These are phyloP conservation scores for Turnix velox DNA, from an alignment of 2,113 vertebrate species.

Conservation along the genomic window DNA sequence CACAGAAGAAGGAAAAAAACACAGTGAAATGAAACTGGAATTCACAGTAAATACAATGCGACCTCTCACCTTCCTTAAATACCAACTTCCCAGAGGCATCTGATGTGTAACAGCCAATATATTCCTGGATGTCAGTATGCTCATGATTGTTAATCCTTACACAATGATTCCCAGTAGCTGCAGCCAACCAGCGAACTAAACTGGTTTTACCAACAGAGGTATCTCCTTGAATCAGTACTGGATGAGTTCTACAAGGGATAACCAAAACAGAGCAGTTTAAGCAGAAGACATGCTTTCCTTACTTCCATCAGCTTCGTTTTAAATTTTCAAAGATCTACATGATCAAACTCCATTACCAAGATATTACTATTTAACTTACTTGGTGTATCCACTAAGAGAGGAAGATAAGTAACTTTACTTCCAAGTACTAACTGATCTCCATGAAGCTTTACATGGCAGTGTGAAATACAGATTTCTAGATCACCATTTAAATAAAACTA, in stretches of 20 bases:
- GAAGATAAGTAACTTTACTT: background rate
- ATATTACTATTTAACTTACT: background rate
- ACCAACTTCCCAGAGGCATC: slow-evolving; percentile 86
- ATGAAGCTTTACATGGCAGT: background rate
- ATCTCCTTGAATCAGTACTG: slow-evolving; percentile 93
- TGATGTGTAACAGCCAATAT: slow-evolving; percentile 94
- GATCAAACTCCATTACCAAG: background rate
- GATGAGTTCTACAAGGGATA: slow-evolving; percentile 80
- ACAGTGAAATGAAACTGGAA: background rate
- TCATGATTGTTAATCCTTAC: slow-evolving; percentile 98
- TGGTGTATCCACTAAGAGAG: background rate
- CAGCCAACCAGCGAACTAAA: slow-evolving; percentile 89
- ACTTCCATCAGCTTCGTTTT: background rate
- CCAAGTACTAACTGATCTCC: background rate
- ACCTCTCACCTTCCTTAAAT: slow-evolving; percentile 87
- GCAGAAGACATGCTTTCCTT: accelerated
- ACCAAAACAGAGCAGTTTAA: background rate
- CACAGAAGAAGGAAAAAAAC: background rate
- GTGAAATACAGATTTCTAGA: background rate
- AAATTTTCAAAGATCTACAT: background rate
- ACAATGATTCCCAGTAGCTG: slow-evolving; percentile 91
- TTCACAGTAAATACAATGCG: background rate
- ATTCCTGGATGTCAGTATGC: slow-evolving; percentile 97
- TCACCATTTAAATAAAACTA: background rate
- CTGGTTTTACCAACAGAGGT: slow-evolving; percentile 98